Evolutionary conservation across 2,797 vertebrate genomes (phyloP).

Genomic region (Melanotaenia parkinsoni): DNA sequence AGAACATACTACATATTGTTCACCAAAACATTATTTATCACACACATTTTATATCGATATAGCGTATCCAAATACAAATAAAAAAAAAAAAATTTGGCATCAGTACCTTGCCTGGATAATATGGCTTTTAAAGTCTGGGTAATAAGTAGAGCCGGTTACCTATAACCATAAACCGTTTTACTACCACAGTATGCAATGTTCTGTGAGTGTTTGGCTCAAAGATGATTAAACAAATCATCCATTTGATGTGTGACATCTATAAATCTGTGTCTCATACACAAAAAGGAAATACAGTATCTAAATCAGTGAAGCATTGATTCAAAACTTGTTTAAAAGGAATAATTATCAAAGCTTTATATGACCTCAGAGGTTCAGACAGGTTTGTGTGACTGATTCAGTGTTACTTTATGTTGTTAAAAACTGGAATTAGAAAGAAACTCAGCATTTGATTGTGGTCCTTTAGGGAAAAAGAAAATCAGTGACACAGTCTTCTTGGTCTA

Average conservation of each 20-base stretch:
- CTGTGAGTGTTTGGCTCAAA: conserved; percentile 28
- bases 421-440: conserved; percentile 17
- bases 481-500: conserved; percentile 51
- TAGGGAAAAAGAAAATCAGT: background rate
- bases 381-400: background rate
- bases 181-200: conserved; percentile 18
- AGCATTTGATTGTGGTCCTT: conserved; percentile 16
- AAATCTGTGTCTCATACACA: conserved; percentile 3
- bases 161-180: conserved; percentile 8
- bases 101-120: conserved; percentile 45
- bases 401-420: conserved; percentile 7
- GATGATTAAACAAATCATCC: conserved; percentile 19
- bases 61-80: conserved; percentile 38
- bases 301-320: conserved; percentile 10
- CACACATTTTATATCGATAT: conserved; percentile 9
- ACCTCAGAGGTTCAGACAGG: conserved; percentile 15
- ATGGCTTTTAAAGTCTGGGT: conserved; percentile 58
- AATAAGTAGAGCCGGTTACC: conserved; percentile 68
- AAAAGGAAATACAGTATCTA: conserved; percentile 1
- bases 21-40: conserved; percentile 43
- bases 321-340: background rate
- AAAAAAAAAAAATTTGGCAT: conserved; percentile 10
- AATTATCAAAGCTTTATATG: background rate
- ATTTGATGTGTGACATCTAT: conserved; percentile 15
- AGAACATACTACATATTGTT: conserved; percentile 63